phyloP scores from a whole-genome alignment of 2,113 vertebrate species.

The Callopanchax toddi region DNA sequence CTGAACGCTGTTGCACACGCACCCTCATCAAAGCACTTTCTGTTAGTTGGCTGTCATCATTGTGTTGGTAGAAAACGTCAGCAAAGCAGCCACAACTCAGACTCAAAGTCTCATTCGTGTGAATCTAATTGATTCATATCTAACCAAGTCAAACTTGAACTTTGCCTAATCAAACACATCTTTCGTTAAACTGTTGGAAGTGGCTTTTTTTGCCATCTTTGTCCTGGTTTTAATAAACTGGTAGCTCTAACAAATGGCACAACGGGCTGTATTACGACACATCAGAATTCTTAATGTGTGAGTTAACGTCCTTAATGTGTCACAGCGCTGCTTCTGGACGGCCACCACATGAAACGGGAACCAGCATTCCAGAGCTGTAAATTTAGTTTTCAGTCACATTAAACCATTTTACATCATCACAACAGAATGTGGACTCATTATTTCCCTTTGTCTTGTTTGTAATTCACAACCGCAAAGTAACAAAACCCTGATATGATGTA shows the following conservation, averaged over 20 bases:
- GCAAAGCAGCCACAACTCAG: no score
- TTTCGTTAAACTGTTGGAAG: background rate
- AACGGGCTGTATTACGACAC: background rate
- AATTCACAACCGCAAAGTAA: conserved; percentile 19
- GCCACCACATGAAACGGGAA: conserved; percentile 26
- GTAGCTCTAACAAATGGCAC: background rate
- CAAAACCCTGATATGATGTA: conserved; percentile 5
- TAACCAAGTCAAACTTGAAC: no score
- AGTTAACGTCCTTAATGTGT: conserved; percentile 23
- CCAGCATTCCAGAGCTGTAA: background rate
- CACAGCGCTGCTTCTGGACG: conserved; percentile 14
- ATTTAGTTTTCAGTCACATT: background rate
- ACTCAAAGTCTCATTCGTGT: no score
- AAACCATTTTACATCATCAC: conserved; percentile 1
- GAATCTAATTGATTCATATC: no score
- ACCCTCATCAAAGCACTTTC: no score
- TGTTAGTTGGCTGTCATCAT: no score
- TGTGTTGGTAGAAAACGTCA: no score
- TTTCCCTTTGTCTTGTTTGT: conserved; percentile 12
- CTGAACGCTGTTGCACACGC: no score
- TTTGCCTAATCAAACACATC: no score
- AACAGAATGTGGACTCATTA: conserved; percentile 19
- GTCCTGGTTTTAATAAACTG: background rate
- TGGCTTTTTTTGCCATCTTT: background rate
- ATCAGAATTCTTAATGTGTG: conserved; percentile 16